Evolutionary conservation across 2,797 vertebrate genomes (phyloP), one percentile per base, ranked within the genome.

Genomic region (Semaprochilodus insignis): DNA sequence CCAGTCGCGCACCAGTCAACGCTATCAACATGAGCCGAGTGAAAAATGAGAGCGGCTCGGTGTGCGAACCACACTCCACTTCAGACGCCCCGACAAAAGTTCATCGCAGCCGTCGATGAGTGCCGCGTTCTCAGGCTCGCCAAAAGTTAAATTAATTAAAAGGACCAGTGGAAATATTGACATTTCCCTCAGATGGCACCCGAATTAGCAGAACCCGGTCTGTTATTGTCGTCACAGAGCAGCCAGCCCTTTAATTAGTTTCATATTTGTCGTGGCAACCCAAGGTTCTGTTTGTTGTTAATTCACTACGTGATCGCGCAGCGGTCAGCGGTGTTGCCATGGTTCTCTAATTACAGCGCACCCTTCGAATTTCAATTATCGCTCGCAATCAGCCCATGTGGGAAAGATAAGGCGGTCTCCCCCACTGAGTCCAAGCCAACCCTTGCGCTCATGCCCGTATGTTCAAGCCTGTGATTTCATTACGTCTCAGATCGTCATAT

Each of bases 301-400:
- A 85, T 87, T 87, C 90, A 89, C 89, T 92, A 92, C 88, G 89
- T 91, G 91, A 90, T 88, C 89, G 89, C 90, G 89, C 88, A 88
- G 87, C 86, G 81, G 87, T 87, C 90, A 85, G 84, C 82, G 88
- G 86, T 85, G 92, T 93, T 93, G 87, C 89, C 84, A 92, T 91
- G 91, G 90, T 81, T 85, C 90, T 89, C 81, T 90, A 90, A 91
- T 92, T 89, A 90, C 62, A 66, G 51, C 74, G 62, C 86, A 86
- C 91, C 87, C 89, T 90, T 90, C 85, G 91, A 90, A 93, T 93
- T 91, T 91, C 88, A 94, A 94, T 92, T 89, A 91, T 89, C 83
- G 73, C 83, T 85, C 87, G 78, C 76, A 69, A 84, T 81, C 79
- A 83, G 81, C 83, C 82, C 88, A 85, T 83, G 71, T 66, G 83